Evolutionary conservation across 2,113 vertebrate genomes (phyloP).

Genomic region (Gymnobelideus leadbeateri): DNA sequence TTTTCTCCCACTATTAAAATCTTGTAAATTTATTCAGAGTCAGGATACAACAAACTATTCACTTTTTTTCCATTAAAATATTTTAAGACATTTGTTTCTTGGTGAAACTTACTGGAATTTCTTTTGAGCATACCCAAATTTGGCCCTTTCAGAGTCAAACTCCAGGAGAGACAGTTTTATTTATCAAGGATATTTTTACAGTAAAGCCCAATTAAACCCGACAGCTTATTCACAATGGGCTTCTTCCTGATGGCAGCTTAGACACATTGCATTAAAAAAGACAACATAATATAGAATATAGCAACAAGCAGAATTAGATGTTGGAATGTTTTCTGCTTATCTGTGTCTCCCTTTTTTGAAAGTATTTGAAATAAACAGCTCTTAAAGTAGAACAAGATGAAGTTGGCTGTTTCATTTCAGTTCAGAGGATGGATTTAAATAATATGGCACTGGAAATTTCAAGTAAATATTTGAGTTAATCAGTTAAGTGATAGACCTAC

Average conservation of each 20-base stretch:
- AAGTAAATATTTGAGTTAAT: constrained; percentile 10
- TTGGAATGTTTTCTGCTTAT: constrained; percentile 61
- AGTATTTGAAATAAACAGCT: constrained; percentile 65
- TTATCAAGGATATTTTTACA: constrained; percentile 76
- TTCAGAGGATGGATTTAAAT: constrained; percentile 30
- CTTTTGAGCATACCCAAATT: constrained; percentile 19
- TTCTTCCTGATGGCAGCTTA: constrained; percentile 69
- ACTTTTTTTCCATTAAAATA: constrained; percentile 34
- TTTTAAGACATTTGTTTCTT: constrained; percentile 18
- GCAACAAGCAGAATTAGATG: constrained; percentile 70
- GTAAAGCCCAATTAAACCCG: constrained; percentile 81
- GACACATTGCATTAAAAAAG: constrained; percentile 74
- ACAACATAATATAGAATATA: constrained; percentile 73
- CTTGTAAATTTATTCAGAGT: constrained; percentile 55
- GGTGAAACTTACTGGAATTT: constrained; percentile 50
- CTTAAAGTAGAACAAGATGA: constrained; percentile 52
- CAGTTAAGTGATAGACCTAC: background rate
- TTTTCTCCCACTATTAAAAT: constrained; percentile 65
- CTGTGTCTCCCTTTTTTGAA: constrained; percentile 58
- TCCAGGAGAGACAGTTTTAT: constrained; percentile 61
- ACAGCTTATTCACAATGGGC: constrained; percentile 79
- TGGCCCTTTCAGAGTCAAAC: constrained; percentile 50
- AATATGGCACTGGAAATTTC: constrained; percentile 44
- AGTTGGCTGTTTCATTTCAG: constrained; percentile 22
- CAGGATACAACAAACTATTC: constrained; percentile 48